phyloP scores from a whole-genome alignment of 2,888 invertebrate genomes.

The Torymus aiolomorphi region DNA sequence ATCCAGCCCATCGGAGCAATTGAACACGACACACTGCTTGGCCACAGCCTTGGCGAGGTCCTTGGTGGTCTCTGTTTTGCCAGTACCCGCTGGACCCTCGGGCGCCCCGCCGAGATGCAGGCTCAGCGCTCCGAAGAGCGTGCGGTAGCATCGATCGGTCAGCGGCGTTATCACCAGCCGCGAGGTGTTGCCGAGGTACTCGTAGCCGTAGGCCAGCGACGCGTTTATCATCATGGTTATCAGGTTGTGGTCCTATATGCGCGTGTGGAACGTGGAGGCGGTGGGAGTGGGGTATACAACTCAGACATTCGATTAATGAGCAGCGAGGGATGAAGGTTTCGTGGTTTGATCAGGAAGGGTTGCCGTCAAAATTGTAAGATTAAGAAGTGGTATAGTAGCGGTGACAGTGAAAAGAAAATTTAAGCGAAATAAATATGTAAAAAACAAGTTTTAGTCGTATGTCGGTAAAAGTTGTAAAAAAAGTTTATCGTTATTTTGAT shows the following conservation, averaged over 20 bases:
- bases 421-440: no score
- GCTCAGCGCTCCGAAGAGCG: conserved; percentile 80
- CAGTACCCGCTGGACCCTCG: conserved; percentile 79
- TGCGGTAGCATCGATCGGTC: conserved; percentile 91
- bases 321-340: no score
- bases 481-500: no score
- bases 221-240: conserved; percentile 80
- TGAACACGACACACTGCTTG: conserved; percentile 83
- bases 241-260: conserved; percentile 75
- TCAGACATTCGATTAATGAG: no score
- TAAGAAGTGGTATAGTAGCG: no score
- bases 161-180: conserved; percentile 94
- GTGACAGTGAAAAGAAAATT: no score
- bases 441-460: no score
- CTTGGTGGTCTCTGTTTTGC: conserved; percentile 81
- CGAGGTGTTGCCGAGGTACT: conserved; percentile 93
- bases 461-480: no score
- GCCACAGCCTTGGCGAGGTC: conserved; percentile 83
- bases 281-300: no score
- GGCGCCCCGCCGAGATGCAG: conserved; percentile 78
- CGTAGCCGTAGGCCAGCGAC: conserved; percentile 83
- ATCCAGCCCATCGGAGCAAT: conserved; percentile 82
- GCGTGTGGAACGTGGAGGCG: conserved; percentile 64
- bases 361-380: no score
- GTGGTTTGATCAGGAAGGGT: no score